A percentile compares a stretch with the other conserved stretches of the same genome.
These are phyloP conservation scores for Drosophila meridionalis DNA, from an alignment of 2,888 invertebrate genomes.

Conservation along the genomic window DNA sequence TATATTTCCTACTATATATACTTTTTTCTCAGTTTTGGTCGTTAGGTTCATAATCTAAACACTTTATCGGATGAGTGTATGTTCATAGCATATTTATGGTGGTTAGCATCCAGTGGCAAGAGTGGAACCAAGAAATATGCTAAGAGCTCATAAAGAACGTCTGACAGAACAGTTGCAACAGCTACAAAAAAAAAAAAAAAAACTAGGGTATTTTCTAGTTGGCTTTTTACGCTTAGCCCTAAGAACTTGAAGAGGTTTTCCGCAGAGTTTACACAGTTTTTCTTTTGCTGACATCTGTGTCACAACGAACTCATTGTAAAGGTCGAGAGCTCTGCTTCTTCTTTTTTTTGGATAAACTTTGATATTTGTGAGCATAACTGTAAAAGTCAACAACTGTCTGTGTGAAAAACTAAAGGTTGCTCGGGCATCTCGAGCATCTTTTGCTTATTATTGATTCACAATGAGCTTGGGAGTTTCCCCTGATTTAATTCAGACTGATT, in stretches of 20 bases:
- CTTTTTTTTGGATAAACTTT: conserved; percentile 10
- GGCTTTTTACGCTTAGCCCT: neutral
- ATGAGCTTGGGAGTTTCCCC: neutral
- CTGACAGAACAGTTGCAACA: neutral
- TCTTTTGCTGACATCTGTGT: neutral
- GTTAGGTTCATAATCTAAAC: neutral
- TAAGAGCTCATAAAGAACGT: neutral
- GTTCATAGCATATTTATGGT: neutral
- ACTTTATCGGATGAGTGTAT: conserved; percentile 8
- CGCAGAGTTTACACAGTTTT: neutral
- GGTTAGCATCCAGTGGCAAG: neutral
- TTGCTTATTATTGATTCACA: neutral
- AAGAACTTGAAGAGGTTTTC: neutral
- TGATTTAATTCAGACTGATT: neutral
- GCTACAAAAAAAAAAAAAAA: neutral
- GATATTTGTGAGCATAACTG: conserved; percentile 2
- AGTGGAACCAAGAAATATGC: neutral
- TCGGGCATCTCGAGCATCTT: neutral
- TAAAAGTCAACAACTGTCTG: conserved; percentile 1
- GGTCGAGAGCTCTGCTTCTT: neutral
- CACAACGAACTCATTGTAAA: neutral
- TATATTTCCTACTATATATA: neutral
- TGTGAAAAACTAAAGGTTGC: conserved; percentile 2
- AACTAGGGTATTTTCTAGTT: conserved; percentile 2
- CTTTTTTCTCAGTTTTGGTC: neutral